These are phyloP conservation scores for Mycetomoellerius zeteki DNA, from an alignment of 1,140 invertebrate species.

Conservation along the genomic window DNA sequence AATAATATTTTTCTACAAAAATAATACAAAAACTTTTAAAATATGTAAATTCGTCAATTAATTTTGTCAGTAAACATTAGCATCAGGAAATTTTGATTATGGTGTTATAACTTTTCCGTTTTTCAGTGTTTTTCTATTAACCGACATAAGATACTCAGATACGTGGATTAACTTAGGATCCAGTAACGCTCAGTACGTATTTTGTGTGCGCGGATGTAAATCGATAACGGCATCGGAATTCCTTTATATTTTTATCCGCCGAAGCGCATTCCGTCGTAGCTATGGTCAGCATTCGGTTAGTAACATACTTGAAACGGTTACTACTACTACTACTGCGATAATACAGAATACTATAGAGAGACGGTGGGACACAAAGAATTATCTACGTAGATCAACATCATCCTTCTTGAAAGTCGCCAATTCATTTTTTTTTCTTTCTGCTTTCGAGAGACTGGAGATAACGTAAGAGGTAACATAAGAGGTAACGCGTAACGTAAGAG, in stretches of 20 bases:
- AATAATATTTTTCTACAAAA: no score
- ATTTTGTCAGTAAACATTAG: neutral
- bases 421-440: constrained; percentile 57
- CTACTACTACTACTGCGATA: neutral
- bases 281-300: neutral
- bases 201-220: neutral
- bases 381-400: constrained; percentile 21
- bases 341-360: constrained; percentile 16
- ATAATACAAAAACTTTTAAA: neutral
- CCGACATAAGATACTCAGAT: neutral
- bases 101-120: neutral
- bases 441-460: constrained; percentile 4
- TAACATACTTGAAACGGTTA: constrained; percentile 26
- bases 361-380: neutral
- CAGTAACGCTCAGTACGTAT: neutral
- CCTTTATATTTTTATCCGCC: neutral
- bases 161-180: neutral
- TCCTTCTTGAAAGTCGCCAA: constrained; percentile 49
- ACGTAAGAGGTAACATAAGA: constrained; percentile 18
- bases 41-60: neutral
- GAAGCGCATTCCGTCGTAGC: neutral
- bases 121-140: constrained; percentile 8
- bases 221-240: neutral
- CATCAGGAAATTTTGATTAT: neutral
- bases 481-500: constrained; percentile 30